These are phyloP conservation scores for Microchirus variegatus DNA, from an alignment of 2,797 vertebrate species.

Conservation along the genomic window DNA sequence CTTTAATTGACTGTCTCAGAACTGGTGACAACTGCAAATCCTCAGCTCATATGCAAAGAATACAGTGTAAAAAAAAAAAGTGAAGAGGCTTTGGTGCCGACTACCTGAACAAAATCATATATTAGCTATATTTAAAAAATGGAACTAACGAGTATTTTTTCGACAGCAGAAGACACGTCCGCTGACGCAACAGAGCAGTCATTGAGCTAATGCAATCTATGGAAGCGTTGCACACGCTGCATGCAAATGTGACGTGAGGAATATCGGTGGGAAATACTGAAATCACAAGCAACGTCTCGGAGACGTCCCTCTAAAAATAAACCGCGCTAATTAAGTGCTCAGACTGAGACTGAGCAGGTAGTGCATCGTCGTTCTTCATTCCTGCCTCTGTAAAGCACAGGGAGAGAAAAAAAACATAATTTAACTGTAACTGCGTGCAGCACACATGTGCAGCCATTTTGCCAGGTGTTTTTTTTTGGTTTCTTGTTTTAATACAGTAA, in stretches of 20 bases:
- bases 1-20: slow-evolving; percentile 68
- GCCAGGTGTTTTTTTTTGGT: slow-evolving; percentile 38
- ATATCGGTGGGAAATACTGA: slow-evolving; percentile 52
- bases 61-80: not conserved
- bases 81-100: slow-evolving; percentile 9
- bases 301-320: slow-evolving; percentile 65
- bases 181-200: slow-evolving; percentile 53
- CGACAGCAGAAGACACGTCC: slow-evolving; percentile 26
- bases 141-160: slow-evolving; percentile 42
- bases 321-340: slow-evolving; percentile 47
- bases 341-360: slow-evolving; percentile 33
- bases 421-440: too few species aligned
- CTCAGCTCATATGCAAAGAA: slow-evolving; percentile 25
- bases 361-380: slow-evolving; percentile 29
- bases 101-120: slow-evolving; percentile 25
- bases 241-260: slow-evolving; percentile 45
- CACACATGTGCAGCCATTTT: slow-evolving; percentile 1
- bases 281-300: slow-evolving; percentile 43
- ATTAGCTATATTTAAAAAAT: slow-evolving; percentile 31
- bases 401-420: too few species aligned
- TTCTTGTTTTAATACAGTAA: slow-evolving; percentile 30
- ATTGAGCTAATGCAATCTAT: slow-evolving; percentile 45
- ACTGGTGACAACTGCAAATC: slow-evolving; percentile 47
- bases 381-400: slow-evolving; percentile 23
- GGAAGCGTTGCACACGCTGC: slow-evolving; percentile 23